Conservation (phyloP, 2,797 vertebrate species). For the Monodelphis domestica region DNA sequence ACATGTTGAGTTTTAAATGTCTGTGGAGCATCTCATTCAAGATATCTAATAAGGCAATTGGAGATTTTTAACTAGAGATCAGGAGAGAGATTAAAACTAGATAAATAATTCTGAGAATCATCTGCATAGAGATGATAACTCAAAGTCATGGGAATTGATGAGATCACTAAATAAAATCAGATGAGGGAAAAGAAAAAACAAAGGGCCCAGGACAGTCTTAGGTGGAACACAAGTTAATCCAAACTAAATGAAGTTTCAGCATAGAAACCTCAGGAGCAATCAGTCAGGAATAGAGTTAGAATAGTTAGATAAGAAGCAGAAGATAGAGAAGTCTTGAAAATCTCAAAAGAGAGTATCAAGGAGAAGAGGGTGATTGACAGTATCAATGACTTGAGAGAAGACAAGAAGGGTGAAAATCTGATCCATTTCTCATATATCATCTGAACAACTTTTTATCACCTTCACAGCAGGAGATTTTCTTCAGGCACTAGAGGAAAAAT, state of each 20-base stretch:
- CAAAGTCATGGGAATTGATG: neutral
- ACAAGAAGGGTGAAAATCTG: neutral
- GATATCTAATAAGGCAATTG: neutral
- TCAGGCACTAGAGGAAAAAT: neutral
- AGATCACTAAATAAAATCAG: neutral
- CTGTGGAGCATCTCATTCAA: neutral
- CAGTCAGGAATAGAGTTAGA: neutral
- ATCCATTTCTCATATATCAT: neutral
- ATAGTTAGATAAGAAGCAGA: neutral
- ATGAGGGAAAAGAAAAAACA: neutral
- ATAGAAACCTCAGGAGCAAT: neutral
- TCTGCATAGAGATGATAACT: neutral
- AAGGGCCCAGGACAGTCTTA: neutral
- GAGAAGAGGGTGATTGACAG: neutral
- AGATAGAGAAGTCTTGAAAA: neutral
- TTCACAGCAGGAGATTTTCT: neutral
- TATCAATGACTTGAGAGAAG: neutral
- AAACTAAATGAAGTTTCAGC: neutral
- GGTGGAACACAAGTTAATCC: neutral
- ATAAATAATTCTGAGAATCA: neutral
- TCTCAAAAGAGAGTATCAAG: neutral
- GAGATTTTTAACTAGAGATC: neutral
- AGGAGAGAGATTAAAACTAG: neutral
- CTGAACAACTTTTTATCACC: neutral
- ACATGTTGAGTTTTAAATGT: neutral